A percentile compares a stretch with the other conserved stretches of the same genome.
phyloP scores from a whole-genome alignment of 2,888 invertebrate species.

The Drosophila vallismaia region DNA sequence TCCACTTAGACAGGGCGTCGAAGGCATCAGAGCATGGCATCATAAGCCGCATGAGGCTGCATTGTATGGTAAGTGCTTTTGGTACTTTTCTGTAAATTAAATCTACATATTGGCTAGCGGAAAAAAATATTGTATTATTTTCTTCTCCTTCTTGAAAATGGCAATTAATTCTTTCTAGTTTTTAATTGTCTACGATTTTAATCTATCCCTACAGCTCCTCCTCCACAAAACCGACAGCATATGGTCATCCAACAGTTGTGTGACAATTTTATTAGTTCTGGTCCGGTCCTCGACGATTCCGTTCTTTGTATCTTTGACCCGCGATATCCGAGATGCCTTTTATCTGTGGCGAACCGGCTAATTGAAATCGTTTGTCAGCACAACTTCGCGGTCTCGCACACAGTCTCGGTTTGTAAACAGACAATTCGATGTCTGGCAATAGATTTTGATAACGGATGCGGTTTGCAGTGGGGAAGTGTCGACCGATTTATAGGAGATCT shows the following conservation, averaged over 20 bases:
- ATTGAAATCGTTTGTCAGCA: conserved; percentile 77
- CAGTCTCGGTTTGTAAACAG: conserved; percentile 59
- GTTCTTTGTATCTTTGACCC: conserved; percentile 60
- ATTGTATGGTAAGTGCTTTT: conserved; percentile 24
- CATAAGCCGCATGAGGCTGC: conserved; percentile 16
- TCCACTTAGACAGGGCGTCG: conserved; percentile 46
- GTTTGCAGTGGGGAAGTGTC: conserved; percentile 48
- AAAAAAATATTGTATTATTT: neutral
- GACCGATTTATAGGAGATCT: conserved; percentile 55
- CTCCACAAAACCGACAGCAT: conserved; percentile 53
- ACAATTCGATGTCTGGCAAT: conserved; percentile 27
- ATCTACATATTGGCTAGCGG: neutral
- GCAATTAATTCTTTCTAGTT: conserved; percentile 28
- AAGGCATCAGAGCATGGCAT: conserved; percentile 47
- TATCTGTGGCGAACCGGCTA: conserved; percentile 56
- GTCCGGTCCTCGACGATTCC: conserved; percentile 29
- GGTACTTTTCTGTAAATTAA: neutral
- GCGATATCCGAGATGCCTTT: conserved; percentile 51
- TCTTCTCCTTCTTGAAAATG: too few species aligned
- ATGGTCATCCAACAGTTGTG: conserved; percentile 59
- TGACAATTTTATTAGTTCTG: conserved; percentile 77
- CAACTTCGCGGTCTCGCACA: conserved; percentile 5
- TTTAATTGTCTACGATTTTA: conserved; percentile 79
- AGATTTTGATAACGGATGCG: conserved; percentile 34
- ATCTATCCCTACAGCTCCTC: conserved; percentile 50